These are phyloP conservation scores for Telmatochromis brachygnathus DNA, from an alignment of 2,113 vertebrate species.

Conservation along the genomic window DNA sequence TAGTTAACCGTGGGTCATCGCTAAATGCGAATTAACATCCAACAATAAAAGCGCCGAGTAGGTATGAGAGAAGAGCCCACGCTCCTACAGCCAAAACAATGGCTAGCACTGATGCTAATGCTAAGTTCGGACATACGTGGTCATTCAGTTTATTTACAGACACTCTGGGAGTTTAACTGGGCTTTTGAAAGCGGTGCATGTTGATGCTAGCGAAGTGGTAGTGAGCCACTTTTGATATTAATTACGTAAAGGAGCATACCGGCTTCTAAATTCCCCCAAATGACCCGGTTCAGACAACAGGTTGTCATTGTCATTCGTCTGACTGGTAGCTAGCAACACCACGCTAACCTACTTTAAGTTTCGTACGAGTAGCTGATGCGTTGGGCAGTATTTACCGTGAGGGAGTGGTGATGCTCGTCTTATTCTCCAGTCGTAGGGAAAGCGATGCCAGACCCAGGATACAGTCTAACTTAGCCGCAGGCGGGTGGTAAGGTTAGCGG, in stretches of 20 bases:
- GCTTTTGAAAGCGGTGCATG: not conserved
- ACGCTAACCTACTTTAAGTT: not conserved
- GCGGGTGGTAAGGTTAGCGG: not conserved
- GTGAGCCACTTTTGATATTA: not conserved
- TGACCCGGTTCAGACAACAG: conserved; percentile 37
- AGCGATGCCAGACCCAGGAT: not conserved
- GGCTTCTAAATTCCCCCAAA: not conserved
- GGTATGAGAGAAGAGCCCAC: not conserved
- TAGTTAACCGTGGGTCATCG: not conserved
- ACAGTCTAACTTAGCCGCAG: not conserved
- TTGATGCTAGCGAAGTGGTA: not conserved
- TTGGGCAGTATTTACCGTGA: not conserved
- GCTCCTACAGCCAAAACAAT: not conserved
- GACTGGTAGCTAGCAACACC: not conserved
- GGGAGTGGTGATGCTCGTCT: not conserved
- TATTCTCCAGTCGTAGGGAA: not conserved
- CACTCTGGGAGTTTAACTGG: not conserved
- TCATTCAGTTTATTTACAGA: not conserved
- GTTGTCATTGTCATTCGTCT: not conserved
- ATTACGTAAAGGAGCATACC: not conserved
- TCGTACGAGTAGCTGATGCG: too few relatives aligned
- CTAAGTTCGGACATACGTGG: not conserved
- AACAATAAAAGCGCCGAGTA: not conserved
- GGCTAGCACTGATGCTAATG: conserved; percentile 16
- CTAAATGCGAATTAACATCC: not conserved